Conservation (phyloP, 2,113 vertebrate genomes). For the Loxodonta africana region DNA sequence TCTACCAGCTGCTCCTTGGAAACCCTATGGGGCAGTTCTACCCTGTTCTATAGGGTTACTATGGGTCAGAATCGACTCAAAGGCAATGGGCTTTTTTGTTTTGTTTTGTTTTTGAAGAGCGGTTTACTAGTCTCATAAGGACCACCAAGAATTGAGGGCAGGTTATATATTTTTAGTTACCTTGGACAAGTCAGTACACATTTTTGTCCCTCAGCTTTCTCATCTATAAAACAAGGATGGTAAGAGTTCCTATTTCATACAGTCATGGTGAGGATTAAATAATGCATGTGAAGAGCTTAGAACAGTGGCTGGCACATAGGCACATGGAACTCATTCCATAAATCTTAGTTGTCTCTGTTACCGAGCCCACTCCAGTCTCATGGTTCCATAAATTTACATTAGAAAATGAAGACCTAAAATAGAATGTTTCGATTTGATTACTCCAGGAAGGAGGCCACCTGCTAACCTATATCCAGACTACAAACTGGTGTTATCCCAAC, state of each 20-base stretch:
- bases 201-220: not conserved
- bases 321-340: not conserved
- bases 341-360: not conserved
- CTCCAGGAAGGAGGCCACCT: not conserved
- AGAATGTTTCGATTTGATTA: not conserved
- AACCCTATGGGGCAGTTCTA: no score
- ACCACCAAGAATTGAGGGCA: no score
- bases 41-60: no score
- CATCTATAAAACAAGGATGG: not conserved
- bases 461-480: not conserved
- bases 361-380: not conserved
- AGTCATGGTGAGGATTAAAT: not conserved
- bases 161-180: not conserved
- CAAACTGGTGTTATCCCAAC: not conserved
- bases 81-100: no score
- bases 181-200: not conserved
- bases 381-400: not conserved
- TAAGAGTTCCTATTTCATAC: not conserved
- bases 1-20: no score
- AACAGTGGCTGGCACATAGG: not conserved
- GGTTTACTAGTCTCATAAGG: not conserved
- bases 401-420: conserved; percentile 7
- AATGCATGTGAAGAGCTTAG: not conserved
- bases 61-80: no score
- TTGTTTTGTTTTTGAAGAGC: not conserved